Evolutionary conservation across 64 coral and sea anemone genomes (phyloP), one percentile per base, ranked within the genome.

Genomic region (Porites lutea): DNA sequence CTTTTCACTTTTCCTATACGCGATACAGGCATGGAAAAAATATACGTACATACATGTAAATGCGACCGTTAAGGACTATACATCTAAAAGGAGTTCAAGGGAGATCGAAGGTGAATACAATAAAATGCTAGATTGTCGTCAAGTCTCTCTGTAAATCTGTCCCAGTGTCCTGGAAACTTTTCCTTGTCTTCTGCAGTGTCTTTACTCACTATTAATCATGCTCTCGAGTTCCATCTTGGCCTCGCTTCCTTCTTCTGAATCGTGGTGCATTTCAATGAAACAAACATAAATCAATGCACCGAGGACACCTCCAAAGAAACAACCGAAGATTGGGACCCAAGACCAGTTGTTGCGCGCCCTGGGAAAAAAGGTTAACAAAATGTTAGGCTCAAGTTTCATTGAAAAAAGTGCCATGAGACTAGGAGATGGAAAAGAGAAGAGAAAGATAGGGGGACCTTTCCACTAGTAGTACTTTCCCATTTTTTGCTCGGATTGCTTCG

Each of bases 241-340:
- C 46, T 78, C 48, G 0, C n/a, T 71, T 4, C 20, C 18, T 3
- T 75, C 72, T 14, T 87, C 59, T 8, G 13, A 50, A 13, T 76
- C 61, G 47, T 96, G 95, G 57, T 96, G 95, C n/a, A 90, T 62
- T 54, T 95, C 93, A 48, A 95, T 91, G 45, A 92, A 51, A 55
- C 79, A 59, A 13, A 95, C 45, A 65, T 95, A 95, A 13, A 91
- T 20, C 14, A 95, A 43, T 6, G 93, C 93, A 12, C 93, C 93
- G 10, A 88, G 8, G 4, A 88, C 82, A 57, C 89, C 93, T 2
- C 93, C 93, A 21, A 92, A 6, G 20, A 91, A 55, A 57, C 93
- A 80, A 4, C 63, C 93, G 2, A 95, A 21, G 43, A 95, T 62
- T 63, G 93, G 93, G 3, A 95, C 93, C 93, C 93, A 95, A 12